phyloP scores from a whole-genome alignment of 2,797 vertebrate species.

The Hozukius guyotensis region DNA sequence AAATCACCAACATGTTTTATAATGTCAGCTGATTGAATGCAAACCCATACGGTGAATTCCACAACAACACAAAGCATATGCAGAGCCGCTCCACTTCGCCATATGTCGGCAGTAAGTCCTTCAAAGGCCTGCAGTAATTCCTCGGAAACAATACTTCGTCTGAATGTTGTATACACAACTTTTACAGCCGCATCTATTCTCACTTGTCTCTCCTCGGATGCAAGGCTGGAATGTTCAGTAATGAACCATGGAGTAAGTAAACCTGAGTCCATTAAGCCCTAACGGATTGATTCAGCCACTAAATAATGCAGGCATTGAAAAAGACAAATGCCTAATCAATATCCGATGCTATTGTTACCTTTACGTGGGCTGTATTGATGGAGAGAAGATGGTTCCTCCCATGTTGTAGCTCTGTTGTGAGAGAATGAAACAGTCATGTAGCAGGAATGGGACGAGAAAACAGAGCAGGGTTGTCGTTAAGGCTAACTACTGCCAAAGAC shows the following conservation, averaged over 20 bases:
- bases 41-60: slow-evolving; percentile 21
- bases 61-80: slow-evolving; percentile 14
- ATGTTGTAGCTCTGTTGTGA: slow-evolving; percentile 19
- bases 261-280: slow-evolving; percentile 77
- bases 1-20: slow-evolving; percentile 47
- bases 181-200: slow-evolving; percentile 40
- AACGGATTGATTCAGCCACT: slow-evolving; percentile 74
- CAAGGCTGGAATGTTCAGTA: slow-evolving; percentile 62
- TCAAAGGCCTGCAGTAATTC: slow-evolving; percentile 27
- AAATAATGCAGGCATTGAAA: slow-evolving; percentile 78
- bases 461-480: neutral
- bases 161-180: slow-evolving; percentile 2
- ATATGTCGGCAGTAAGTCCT: slow-evolving; percentile 48
- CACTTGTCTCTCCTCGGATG: slow-evolving; percentile 24
- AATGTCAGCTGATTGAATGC: slow-evolving; percentile 20
- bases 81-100: slow-evolving; percentile 8
- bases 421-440: slow-evolving; percentile 19
- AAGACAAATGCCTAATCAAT: slow-evolving; percentile 74
- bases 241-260: slow-evolving; percentile 77
- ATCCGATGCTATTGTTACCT: slow-evolving; percentile 57
- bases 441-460: neutral
- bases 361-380: slow-evolving; percentile 46
- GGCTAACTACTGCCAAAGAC: neutral
- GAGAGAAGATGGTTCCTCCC: slow-evolving; percentile 37
- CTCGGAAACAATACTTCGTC: slow-evolving; percentile 35